These are phyloP conservation scores for Drosophila rellima DNA, from an alignment of 2,888 invertebrate species.

Conservation along the genomic window DNA sequence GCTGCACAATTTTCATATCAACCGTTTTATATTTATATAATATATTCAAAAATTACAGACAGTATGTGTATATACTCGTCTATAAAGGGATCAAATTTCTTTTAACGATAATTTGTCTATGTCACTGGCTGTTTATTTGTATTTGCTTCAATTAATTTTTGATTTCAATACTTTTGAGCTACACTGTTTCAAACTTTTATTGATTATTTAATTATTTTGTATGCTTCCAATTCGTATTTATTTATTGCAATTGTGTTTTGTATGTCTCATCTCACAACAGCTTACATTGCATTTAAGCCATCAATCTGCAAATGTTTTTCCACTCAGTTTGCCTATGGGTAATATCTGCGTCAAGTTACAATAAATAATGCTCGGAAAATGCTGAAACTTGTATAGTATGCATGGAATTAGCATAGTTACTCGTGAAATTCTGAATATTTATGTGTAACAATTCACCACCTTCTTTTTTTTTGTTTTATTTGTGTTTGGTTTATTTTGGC, in stretches of 20 bases:
- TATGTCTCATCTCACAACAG: background rate
- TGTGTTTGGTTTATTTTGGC: background rate
- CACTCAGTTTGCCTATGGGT: constrained; percentile 1
- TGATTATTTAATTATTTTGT: background rate
- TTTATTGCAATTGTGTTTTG: constrained; percentile 11
- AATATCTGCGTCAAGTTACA: constrained; percentile 6
- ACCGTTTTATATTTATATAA: no score
- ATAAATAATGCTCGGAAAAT: constrained; percentile 8
- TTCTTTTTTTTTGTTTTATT: background rate
- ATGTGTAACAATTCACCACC: background rate
- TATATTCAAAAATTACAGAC: no score
- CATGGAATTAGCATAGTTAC: constrained; percentile 25
- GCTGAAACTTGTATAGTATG: constrained; percentile 14
- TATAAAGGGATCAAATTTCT: background rate
- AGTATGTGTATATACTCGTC: no score
- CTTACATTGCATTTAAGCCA: constrained; percentile 10
- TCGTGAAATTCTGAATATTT: constrained; percentile 18
- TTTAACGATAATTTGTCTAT: background rate
- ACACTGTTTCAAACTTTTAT: background rate
- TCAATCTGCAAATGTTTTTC: constrained; percentile 19
- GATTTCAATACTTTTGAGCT: background rate
- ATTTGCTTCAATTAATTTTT: background rate
- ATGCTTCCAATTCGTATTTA: background rate
- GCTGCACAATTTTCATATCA: no score
- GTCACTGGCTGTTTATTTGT: background rate